Evolutionary conservation across 1,140 invertebrate genomes (phyloP).

Genomic region (Centruroides vittatus): DNA sequence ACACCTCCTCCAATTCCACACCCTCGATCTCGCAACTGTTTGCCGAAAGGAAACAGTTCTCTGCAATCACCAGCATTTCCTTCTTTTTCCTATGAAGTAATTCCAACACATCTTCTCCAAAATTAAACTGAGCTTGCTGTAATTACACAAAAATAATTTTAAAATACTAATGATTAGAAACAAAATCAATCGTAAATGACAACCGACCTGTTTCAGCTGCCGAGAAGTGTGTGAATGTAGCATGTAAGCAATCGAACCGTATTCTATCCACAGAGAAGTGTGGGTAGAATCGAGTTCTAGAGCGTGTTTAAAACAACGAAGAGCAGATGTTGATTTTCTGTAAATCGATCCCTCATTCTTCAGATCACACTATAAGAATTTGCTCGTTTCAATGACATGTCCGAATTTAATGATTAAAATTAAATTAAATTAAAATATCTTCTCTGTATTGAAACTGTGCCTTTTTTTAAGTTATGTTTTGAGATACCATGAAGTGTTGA

Average conservation of each 20-base stretch:
- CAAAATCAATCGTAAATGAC: neutral
- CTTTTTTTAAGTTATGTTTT: too few relatives aligned
- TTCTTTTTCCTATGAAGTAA: slow-evolving; percentile 57
- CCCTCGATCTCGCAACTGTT: slow-evolving; percentile 38
- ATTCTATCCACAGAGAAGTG: slow-evolving; percentile 68
- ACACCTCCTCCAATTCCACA: slow-evolving; percentile 55
- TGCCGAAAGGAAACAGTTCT: slow-evolving; percentile 58
- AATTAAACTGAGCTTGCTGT: slow-evolving; percentile 31
- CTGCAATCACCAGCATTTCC: slow-evolving; percentile 55
- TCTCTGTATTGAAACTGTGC: too few relatives aligned
- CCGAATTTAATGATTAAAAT: neutral
- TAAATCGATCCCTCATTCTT: slow-evolving; percentile 12
- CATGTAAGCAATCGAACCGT: slow-evolving; percentile 69
- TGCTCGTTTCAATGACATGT: neutral
- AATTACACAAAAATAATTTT: neutral
- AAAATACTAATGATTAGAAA: neutral
- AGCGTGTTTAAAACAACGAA: slow-evolving; percentile 61
- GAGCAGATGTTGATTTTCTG: slow-evolving; percentile 32
- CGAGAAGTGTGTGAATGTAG: slow-evolving; percentile 75
- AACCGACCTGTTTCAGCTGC: slow-evolving; percentile 51
- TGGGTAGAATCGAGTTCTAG: slow-evolving; percentile 52
- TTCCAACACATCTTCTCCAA: slow-evolving; percentile 49
- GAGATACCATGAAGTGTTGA: too few relatives aligned
- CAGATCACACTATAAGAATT: slow-evolving; percentile 9
- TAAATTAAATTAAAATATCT: neutral